Conservation (phyloP, 2,888 invertebrate species). For the Oconnorella tubifera region DNA sequence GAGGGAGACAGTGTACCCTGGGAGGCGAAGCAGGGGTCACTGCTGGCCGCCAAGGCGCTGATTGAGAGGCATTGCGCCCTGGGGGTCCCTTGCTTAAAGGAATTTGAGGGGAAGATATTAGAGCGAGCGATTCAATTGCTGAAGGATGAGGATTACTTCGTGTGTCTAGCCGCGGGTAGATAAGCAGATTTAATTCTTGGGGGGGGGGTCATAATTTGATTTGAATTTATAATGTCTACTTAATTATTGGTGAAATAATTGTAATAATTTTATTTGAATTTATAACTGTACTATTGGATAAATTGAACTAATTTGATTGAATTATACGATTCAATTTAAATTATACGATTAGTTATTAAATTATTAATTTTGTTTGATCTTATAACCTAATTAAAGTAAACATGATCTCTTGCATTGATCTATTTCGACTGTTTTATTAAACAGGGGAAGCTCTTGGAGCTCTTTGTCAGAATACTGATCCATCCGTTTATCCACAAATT, state of each 20-base stretch:
- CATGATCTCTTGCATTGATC: too few relatives aligned
- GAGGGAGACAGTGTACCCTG: slow-evolving; percentile 40
- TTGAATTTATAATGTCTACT: too few relatives aligned
- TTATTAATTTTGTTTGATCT: too few relatives aligned
- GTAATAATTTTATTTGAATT: too few relatives aligned
- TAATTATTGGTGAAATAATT: too few relatives aligned
- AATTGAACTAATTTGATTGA: too few relatives aligned
- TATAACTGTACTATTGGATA: too few relatives aligned
- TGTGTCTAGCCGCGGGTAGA: not conserved
- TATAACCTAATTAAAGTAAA: too few relatives aligned
- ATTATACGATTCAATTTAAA: too few relatives aligned
- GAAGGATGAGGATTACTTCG: not conserved
- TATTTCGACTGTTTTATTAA: not conserved
- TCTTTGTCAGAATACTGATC: not conserved
- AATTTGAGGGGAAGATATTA: not conserved
- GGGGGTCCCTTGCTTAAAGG: not conserved
- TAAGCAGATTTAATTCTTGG: too few relatives aligned
- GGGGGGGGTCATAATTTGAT: too few relatives aligned
- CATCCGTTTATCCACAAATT: not conserved
- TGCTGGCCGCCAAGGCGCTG: slow-evolving; percentile 54
- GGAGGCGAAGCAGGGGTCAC: slow-evolving; percentile 57
- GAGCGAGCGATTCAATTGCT: not conserved
- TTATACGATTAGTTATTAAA: too few relatives aligned
- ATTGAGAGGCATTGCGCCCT: slow-evolving; percentile 33
- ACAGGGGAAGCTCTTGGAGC: not conserved